Conservation (phyloP, 2,888 invertebrate genomes). For the Theretra japonica region DNA sequence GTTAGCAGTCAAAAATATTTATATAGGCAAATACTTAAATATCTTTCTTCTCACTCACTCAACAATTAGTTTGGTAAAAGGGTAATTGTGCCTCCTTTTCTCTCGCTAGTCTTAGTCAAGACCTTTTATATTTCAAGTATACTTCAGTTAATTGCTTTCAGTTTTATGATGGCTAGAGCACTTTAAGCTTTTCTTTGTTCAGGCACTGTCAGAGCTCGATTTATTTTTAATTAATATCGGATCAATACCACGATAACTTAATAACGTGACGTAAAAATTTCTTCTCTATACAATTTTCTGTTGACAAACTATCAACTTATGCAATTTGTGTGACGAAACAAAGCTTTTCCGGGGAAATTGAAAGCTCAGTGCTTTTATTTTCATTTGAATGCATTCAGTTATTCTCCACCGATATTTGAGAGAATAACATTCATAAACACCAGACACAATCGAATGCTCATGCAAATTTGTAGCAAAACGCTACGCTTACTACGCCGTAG, state of each 20-base stretch:
- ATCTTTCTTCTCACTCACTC: not conserved
- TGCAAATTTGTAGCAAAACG: constrained; percentile 17
- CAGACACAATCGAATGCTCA: not conserved
- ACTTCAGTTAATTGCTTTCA: constrained; percentile 21
- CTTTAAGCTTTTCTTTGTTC: constrained; percentile 19
- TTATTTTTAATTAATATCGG: constrained; percentile 6
- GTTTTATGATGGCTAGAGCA: constrained; percentile 9
- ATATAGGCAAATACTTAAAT: not conserved
- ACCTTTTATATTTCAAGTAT: constrained; percentile 34
- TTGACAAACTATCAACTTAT: no score
- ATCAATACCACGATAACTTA: not conserved
- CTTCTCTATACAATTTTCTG: no score
- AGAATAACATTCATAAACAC: not conserved
- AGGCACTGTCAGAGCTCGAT: not conserved
- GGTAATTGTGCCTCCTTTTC: not conserved
- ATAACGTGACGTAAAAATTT: no score
- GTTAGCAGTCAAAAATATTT: no score
- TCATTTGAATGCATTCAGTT: no score
- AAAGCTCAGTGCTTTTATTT: not conserved
- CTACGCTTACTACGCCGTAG: constrained; percentile 23
- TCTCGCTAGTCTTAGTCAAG: not conserved
- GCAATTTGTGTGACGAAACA: not conserved
- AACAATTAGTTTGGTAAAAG: not conserved
- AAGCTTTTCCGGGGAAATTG: not conserved
- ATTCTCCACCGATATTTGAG: not conserved